Evolutionary conservation across 2,797 vertebrate genomes (phyloP).

Genomic region (Manis pentadactyla): DNA sequence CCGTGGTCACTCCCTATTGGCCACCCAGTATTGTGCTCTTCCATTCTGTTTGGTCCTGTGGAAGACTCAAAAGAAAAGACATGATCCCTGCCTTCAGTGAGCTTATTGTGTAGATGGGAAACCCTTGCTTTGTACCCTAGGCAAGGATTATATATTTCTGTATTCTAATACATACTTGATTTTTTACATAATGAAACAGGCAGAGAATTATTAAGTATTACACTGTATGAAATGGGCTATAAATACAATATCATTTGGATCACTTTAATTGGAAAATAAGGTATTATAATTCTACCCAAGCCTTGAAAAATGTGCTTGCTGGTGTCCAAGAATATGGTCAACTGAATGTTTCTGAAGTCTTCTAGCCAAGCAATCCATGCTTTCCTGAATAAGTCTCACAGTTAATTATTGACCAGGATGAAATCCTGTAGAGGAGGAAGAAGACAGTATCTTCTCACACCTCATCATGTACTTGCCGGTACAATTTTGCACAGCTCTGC

Average conservation of each 20-base stretch:
- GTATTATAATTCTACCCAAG: background rate
- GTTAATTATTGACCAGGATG: background rate
- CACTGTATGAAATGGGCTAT: background rate
- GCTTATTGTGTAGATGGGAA: constrained; percentile 15
- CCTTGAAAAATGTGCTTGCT: background rate
- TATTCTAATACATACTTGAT: too few species aligned
- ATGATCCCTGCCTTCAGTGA: background rate
- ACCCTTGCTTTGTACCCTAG: too few species aligned
- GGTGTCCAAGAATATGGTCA: background rate
- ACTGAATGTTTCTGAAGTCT: constrained; percentile 5
- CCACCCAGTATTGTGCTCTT: background rate
- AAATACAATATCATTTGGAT: background rate
- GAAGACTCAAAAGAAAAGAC: constrained; percentile 19
- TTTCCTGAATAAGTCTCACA: background rate
- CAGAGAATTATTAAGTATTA: constrained; percentile 13
- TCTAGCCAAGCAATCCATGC: background rate
- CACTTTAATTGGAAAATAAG: constrained; percentile 13
- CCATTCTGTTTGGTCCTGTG: background rate
- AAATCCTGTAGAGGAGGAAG: background rate
- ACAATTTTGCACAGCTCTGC: background rate
- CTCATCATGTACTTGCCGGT: background rate
- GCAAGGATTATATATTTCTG: too few species aligned
- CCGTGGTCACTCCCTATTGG: background rate
- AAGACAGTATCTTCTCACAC: background rate
- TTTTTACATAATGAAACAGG: constrained; percentile 47